Percentiles rank a stretch among this genome's conserved stretches.
Conservation (phyloP, 2,888 invertebrate genomes). For the Hypolimnas misippus region DNA sequence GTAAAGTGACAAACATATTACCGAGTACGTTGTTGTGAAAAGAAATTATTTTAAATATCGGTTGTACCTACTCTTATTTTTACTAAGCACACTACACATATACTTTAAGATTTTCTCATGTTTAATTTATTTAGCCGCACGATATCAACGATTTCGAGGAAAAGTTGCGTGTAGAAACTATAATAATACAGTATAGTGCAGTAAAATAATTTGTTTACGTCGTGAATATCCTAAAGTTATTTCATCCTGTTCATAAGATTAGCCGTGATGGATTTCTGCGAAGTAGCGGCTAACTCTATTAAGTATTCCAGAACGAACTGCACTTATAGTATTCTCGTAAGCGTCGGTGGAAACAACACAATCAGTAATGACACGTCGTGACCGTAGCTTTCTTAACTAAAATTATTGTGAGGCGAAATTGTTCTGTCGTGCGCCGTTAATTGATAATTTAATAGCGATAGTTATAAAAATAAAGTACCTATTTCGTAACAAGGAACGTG, state of each 20-base stretch:
- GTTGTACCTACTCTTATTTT: background rate
- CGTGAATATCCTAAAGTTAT: constrained; percentile 23
- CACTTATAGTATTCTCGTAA: constrained; percentile 41
- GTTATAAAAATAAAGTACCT: constrained; percentile 26
- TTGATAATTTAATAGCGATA: constrained; percentile 38
- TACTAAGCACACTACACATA: background rate
- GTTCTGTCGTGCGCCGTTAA: constrained; percentile 40
- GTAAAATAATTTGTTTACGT: constrained; percentile 29
- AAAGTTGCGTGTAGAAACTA: constrained; percentile 17
- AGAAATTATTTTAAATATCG: background rate
- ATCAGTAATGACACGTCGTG: constrained; percentile 42
- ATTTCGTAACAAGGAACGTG: background rate
- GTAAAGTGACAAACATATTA: constrained; percentile 10
- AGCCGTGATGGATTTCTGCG: constrained; percentile 39
- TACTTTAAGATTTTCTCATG: constrained; percentile 9
- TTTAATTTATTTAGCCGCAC: constrained; percentile 9
- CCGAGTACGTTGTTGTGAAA: background rate
- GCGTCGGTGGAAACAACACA: constrained; percentile 37
- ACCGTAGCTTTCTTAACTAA: constrained; percentile 36
- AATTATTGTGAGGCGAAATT: constrained; percentile 43
- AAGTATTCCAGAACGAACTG: constrained; percentile 40
- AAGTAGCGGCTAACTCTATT: constrained; percentile 42
- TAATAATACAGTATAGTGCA: constrained; percentile 22
- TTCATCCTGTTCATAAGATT: constrained; percentile 30
- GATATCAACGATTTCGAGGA: constrained; percentile 17